phyloP scores from a whole-genome alignment of 2,797 vertebrate genomes.

The Phoxinus dragarum region DNA sequence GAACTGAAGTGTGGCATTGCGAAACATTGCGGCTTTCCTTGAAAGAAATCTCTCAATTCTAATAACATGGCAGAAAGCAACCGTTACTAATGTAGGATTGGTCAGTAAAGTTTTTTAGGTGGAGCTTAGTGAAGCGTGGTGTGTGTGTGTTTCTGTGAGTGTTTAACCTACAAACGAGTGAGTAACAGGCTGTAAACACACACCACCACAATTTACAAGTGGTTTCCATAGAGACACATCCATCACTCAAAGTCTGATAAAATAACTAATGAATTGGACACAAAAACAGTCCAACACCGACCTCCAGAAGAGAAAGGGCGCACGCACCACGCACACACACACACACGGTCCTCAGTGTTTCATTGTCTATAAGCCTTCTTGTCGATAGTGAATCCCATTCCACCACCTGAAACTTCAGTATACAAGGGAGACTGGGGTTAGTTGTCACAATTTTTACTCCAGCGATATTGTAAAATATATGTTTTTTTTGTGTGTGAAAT shows the following conservation, averaged over 20 bases:
- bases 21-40: background rate
- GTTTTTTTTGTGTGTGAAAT: no score
- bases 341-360: slow-evolving; percentile 70
- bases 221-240: slow-evolving; percentile 77
- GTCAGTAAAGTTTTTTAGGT: background rate
- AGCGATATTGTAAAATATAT: background rate
- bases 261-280: slow-evolving; percentile 77
- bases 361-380: slow-evolving; percentile 67
- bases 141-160: background rate
- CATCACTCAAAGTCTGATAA: slow-evolving; percentile 79
- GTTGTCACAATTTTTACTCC: background rate
- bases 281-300: slow-evolving; percentile 76
- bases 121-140: background rate
- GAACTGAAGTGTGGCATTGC: background rate
- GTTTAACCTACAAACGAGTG: slow-evolving; percentile 55
- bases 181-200: slow-evolving; percentile 77
- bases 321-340: slow-evolving; percentile 54
- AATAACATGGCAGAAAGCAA: background rate
- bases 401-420: slow-evolving; percentile 49
- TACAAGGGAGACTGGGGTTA: background rate
- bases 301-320: slow-evolving; percentile 65
- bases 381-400: slow-evolving; percentile 65
- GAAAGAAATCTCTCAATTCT: background rate
- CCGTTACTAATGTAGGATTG: background rate
- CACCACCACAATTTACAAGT: slow-evolving; percentile 76